phyloP scores from a whole-genome alignment of 2,113 vertebrate genomes.

The Oxyruncus cristatus region DNA sequence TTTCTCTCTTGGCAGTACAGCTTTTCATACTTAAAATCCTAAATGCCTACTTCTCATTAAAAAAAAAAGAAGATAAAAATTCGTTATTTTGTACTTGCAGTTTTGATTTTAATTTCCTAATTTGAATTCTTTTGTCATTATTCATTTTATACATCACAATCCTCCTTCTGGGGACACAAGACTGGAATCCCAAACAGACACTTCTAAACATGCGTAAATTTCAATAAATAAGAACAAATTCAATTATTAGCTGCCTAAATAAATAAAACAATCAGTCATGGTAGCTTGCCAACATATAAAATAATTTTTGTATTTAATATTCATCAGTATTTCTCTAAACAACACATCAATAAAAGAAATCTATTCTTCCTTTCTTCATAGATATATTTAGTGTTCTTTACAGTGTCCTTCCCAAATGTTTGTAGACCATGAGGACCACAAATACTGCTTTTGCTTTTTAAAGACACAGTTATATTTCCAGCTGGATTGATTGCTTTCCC shows the following conservation, averaged over 20 bases:
- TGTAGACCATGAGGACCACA: background rate
- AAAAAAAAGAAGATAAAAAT: background rate
- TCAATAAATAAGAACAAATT: background rate
- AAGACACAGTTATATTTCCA: background rate
- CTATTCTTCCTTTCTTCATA: background rate
- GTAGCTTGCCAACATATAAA: background rate
- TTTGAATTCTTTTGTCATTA: background rate
- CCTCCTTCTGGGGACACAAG: background rate
- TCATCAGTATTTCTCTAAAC: background rate
- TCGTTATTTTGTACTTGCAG: background rate
- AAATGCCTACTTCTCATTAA: background rate
- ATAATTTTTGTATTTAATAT: background rate
- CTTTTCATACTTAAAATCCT: background rate
- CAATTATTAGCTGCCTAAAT: background rate
- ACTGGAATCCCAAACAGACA: background rate
- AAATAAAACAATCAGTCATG: background rate
- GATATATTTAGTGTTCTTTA: background rate
- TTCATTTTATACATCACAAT: background rate
- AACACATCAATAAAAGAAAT: background rate
- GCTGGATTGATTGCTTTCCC: conserved; percentile 18
- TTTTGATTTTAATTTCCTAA: background rate
- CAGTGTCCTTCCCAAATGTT: background rate
- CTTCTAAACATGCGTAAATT: background rate
- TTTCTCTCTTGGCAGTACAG: background rate
- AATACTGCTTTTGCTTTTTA: background rate